phyloP scores from a whole-genome alignment of 2,888 invertebrate species.

The Venustoraphidia nigricollis region DNA sequence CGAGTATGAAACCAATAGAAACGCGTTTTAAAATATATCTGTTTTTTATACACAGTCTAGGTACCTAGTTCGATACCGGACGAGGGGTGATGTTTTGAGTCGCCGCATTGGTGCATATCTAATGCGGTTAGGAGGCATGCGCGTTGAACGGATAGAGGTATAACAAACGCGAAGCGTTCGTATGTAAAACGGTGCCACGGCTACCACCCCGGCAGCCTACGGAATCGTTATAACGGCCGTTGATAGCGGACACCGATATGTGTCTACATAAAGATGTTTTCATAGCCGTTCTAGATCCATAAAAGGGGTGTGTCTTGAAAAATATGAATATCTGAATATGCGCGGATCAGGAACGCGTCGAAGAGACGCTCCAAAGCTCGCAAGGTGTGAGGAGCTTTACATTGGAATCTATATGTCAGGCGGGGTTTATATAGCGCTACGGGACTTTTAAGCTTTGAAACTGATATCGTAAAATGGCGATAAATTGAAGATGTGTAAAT shows the following conservation, averaged over 20 bases:
- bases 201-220: constrained; percentile 7
- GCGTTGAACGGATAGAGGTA: constrained; percentile 17
- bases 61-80: neutral
- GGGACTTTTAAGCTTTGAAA: too few relatives aligned
- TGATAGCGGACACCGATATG: constrained; percentile 7
- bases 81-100: constrained; percentile 10
- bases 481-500: too few relatives aligned
- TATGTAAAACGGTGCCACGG: constrained; percentile 8
- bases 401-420: too few relatives aligned
- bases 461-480: too few relatives aligned
- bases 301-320: constrained; percentile 2
- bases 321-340: constrained; percentile 3
- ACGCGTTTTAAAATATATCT: constrained; percentile 24
- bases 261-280: constrained; percentile 10
- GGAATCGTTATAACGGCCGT: neutral
- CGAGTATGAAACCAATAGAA: constrained; percentile 22
- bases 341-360: neutral
- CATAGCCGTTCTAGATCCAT: neutral
- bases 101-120: constrained; percentile 32
- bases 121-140: constrained; percentile 22
- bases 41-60: too few relatives aligned
- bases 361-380: too few relatives aligned
- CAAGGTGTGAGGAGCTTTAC: too few relatives aligned
- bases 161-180: constrained; percentile 12
- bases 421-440: too few relatives aligned